A percentile compares a stretch with the other conserved stretches of the same genome.
Evolutionary conservation across 2,113 vertebrate genomes (phyloP).

Genomic region (Clarias magur): DNA sequence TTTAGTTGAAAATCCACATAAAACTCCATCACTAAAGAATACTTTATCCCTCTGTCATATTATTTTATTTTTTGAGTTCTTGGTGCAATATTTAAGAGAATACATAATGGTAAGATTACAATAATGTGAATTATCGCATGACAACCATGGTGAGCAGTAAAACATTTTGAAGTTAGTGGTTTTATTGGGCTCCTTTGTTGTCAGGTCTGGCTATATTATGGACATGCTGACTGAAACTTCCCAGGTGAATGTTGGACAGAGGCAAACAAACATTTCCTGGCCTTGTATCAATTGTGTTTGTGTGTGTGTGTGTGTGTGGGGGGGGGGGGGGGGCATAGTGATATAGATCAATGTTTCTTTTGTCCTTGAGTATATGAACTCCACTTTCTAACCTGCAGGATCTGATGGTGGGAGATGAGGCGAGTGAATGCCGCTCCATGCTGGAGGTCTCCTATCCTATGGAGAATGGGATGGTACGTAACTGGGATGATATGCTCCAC

Average conservation of each 20-base stretch:
- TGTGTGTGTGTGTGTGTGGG: too few relatives aligned
- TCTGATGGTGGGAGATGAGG: slow-evolving; percentile 97
- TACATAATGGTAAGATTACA: neutral
- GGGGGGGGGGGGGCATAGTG: too few relatives aligned
- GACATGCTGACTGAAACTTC: neutral
- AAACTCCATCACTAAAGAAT: neutral
- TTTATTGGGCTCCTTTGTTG: neutral
- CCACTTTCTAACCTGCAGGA: slow-evolving; percentile 74
- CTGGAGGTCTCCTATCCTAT: slow-evolving; percentile 96
- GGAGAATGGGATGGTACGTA: slow-evolving; percentile 96
- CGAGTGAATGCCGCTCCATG: slow-evolving; percentile 91
- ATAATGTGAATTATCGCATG: neutral
- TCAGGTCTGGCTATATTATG: neutral
- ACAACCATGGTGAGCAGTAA: neutral
- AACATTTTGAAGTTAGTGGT: neutral
- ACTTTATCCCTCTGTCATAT: neutral
- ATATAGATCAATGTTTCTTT: too few relatives aligned
- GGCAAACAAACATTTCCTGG: neutral
- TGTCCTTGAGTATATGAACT: too few relatives aligned
- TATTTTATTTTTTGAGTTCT: neutral
- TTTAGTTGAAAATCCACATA: neutral
- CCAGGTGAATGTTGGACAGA: neutral
- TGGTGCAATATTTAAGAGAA: neutral
- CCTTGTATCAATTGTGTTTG: neutral
- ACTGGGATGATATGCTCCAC: slow-evolving; percentile 98